phyloP scores from a whole-genome alignment of 2,888 invertebrate genomes.

The Caenorhabditis imperialis region DNA sequence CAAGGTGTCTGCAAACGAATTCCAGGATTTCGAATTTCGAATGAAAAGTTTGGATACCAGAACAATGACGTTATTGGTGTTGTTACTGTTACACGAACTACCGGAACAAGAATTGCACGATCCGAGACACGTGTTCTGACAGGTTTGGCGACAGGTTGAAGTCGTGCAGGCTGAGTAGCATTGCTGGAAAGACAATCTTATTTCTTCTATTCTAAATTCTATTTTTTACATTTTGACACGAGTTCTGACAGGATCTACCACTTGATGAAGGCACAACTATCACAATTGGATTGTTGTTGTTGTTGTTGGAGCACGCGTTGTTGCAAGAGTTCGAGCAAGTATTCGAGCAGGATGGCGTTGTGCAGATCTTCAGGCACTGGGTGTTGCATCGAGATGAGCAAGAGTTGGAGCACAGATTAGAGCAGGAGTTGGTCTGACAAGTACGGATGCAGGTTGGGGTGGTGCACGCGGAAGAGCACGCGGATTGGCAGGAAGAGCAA shows the following conservation, averaged over 20 bases:
- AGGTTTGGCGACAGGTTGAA: constrained; percentile 33
- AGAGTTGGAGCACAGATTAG: constrained; percentile 17
- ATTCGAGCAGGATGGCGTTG: constrained; percentile 39
- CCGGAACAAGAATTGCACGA: constrained; percentile 41
- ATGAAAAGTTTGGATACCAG: constrained; percentile 4
- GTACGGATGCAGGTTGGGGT: constrained; percentile 40
- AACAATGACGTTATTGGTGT: constrained; percentile 18
- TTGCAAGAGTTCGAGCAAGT: constrained; percentile 43
- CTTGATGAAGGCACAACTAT: constrained; percentile 30
- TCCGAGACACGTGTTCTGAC: constrained; percentile 46
- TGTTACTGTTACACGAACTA: constrained; percentile 19
- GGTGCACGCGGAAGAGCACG: constrained; percentile 45
- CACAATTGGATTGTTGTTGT: constrained; percentile 24
- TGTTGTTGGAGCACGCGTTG: constrained; percentile 25
- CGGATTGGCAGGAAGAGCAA: constrained; percentile 48
- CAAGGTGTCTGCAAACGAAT: constrained; percentile 36
- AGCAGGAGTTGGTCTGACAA: constrained; percentile 40
- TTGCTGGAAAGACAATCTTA: constrained; percentile 32
- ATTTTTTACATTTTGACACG: constrained; percentile 32
- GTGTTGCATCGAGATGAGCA: constrained; percentile 33
- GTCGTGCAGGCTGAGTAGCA: constrained; percentile 43
- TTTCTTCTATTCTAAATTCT: no score
- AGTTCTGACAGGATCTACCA: constrained; percentile 36
- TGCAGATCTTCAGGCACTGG: constrained; percentile 43
- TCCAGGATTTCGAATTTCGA: background rate